Percentiles rank a stretch among this genome's conserved stretches.
Evolutionary conservation across 2,113 vertebrate species (phyloP).

Genomic region (Thunnus maccoyii): DNA sequence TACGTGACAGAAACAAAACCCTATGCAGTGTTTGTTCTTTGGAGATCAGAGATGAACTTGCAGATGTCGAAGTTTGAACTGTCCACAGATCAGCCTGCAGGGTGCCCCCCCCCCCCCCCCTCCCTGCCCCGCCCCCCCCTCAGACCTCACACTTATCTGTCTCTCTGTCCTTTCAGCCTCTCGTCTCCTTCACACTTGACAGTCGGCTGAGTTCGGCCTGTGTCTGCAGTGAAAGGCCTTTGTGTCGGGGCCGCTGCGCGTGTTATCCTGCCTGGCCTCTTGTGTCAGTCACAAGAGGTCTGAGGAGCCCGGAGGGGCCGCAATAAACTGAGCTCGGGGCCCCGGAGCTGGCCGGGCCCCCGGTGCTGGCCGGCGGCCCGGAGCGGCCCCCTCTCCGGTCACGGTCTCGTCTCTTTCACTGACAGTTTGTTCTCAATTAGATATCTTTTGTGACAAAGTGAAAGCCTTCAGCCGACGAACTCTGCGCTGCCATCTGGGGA

Average conservation of each 20-base stretch:
- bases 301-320: constrained; percentile 52
- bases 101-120: background rate
- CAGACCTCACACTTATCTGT: constrained; percentile 65
- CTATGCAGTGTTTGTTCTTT: background rate
- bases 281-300: constrained; percentile 74
- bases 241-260: constrained; percentile 72
- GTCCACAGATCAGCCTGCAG: constrained; percentile 14
- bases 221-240: constrained; percentile 74
- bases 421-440: constrained; percentile 88
- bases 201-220: constrained; percentile 72
- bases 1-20: no score
- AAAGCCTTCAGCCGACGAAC: constrained; percentile 77
- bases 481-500: constrained; percentile 74
- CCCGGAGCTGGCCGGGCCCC: constrained; percentile 16
- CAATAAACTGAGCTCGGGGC: constrained; percentile 38
- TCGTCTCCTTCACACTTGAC: constrained; percentile 65
- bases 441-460: constrained; percentile 79
- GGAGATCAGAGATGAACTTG: background rate
- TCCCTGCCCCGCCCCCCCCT: background rate
- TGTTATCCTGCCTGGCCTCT: constrained; percentile 77
- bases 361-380: constrained; percentile 59
- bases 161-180: constrained; percentile 47
- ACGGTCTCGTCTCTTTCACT: constrained; percentile 81
- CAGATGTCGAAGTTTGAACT: background rate
- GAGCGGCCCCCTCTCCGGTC: constrained; percentile 70